Conservation (phyloP, 2,113 vertebrate genomes). For the Sitta europaea region DNA sequence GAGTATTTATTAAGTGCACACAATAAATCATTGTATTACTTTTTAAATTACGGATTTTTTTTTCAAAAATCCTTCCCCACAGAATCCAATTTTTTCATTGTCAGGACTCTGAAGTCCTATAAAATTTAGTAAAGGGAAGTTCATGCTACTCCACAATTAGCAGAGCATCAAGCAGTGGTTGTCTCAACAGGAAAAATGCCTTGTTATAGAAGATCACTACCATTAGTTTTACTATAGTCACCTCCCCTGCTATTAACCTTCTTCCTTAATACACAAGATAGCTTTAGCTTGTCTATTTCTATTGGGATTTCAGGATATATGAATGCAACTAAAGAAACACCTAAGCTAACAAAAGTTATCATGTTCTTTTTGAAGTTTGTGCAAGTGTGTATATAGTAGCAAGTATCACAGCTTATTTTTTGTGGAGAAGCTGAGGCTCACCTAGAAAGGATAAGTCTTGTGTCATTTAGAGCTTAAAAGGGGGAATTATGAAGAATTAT, state of each 20-base stretch:
- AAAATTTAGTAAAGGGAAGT: neutral
- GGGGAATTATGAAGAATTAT: neutral
- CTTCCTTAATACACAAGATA: neutral
- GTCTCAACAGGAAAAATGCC: neutral
- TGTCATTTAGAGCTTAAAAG: neutral
- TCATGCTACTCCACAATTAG: fast-evolving
- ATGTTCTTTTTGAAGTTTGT: neutral
- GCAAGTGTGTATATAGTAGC: neutral
- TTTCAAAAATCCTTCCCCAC: neutral
- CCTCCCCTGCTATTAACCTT: neutral
- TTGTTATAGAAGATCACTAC: neutral
- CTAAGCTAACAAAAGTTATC: neutral
- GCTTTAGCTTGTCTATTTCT: neutral
- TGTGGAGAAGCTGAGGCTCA: neutral
- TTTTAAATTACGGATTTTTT: neutral
- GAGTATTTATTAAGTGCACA: neutral
- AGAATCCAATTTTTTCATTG: neutral
- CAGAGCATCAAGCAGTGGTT: neutral
- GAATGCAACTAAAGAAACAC: neutral
- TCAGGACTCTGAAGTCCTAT: neutral
- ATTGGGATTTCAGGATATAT: neutral
- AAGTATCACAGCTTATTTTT: neutral
- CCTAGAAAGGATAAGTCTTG: neutral
- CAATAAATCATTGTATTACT: neutral
- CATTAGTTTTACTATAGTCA: neutral